Conservation (phyloP, 2,113 vertebrate species). For the Odobenus rosmarus region DNA sequence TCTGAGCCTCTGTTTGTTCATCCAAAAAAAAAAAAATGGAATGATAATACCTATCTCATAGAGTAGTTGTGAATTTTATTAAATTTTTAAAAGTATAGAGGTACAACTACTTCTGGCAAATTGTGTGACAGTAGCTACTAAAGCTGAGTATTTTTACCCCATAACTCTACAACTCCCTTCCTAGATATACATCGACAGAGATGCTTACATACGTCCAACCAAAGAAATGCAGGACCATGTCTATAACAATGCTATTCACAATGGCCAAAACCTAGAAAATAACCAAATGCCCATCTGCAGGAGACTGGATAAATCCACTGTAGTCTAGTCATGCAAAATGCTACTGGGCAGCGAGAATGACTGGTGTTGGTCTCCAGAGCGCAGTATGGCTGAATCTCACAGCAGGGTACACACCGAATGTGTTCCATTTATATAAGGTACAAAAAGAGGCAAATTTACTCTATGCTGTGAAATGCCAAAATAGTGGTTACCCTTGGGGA, state of each 20-base stretch:
- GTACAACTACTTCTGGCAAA: not conserved
- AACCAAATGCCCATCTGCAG: not conserved
- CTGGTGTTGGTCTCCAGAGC: not conserved
- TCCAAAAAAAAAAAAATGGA: not conserved
- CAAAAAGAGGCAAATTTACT: not conserved
- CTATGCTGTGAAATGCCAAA: not conserved
- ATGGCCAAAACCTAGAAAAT: not conserved
- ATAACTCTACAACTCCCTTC: not conserved
- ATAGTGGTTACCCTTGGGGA: not conserved
- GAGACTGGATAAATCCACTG: not conserved
- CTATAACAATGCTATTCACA: not conserved
- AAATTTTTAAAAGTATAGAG: not conserved
- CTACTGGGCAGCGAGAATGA: not conserved
- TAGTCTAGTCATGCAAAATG: not conserved
- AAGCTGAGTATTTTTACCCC: not conserved
- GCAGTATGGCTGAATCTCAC: not conserved
- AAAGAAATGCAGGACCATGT: not conserved
- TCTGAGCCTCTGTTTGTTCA: slow-evolving; percentile 38
- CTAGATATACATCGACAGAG: not conserved
- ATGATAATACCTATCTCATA: not conserved
- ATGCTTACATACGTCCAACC: not conserved
- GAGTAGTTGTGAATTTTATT: slow-evolving; percentile 31
- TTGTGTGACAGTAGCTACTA: not conserved
- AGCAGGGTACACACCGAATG: not conserved
- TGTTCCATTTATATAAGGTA: not conserved